Evolutionary conservation across 2,888 invertebrate species (phyloP), one percentile per base, ranked within the genome.

Genomic region (Lasioglossum zephyrum): DNA sequence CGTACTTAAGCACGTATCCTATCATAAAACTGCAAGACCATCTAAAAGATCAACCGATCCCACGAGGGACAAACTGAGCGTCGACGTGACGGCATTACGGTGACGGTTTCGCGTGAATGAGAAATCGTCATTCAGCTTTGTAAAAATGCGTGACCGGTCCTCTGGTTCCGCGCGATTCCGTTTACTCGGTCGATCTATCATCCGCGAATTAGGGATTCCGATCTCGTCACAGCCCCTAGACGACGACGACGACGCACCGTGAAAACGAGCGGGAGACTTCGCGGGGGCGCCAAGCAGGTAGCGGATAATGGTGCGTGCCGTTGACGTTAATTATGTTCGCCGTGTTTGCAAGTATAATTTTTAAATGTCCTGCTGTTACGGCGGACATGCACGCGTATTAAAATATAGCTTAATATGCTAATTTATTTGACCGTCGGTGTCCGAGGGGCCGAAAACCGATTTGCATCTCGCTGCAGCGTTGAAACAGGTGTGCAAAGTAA

Each of bases 311-410:
- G 92, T 93, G 93, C 92, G 93, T 93, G 93, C 91, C 90, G 81
- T 86, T 93, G 92, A 93, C 93, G 92, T 93, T 93, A 93, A 92
- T 93, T 92, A 93, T 89, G 92, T 87, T 88, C 87, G 80, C 86
- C 81, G 11, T 88, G 92, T 93, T 93, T 93, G 93, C 93, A 93
- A 93, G 93, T 93, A 93, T 93, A 93, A 93, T 93, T 93, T 93
- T 92, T 92, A 93, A 93, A 92, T 92, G 92, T 92, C 87, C 89
- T 85, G 86, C 89, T 88, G 90, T 85, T 86, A 86, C 86, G 66
- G 81, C 80, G 92, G 89, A 92, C 92, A 92, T 92, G 93, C 93
- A 92, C 87, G 91, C 91, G 90, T 91, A 91, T 88, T 92, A 91
- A 90, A 91, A 89, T 90, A 89, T 87, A 84, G 91, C 92, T 92